Conservation (phyloP, 2,797 vertebrate genomes). For the Lutjanus campechanus region DNA sequence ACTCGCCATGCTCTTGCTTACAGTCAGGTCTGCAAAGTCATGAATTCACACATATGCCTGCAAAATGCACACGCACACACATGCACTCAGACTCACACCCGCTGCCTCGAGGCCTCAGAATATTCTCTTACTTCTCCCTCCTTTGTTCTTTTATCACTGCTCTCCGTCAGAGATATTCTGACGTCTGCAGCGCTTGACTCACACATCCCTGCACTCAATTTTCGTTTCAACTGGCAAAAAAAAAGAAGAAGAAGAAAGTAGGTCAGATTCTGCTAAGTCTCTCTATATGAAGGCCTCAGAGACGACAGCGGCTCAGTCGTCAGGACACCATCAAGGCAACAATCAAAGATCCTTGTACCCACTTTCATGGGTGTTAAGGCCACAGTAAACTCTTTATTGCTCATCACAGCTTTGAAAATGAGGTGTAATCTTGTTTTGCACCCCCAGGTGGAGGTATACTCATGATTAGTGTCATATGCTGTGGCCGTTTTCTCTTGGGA, state of each 20-base stretch:
- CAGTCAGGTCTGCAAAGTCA: conserved; percentile 56
- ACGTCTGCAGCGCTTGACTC: conserved; percentile 60
- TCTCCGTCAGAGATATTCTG: conserved; percentile 60
- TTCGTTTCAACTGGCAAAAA: conserved; percentile 52
- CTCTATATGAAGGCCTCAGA: conserved; percentile 45
- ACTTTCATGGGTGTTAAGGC: conserved; percentile 30
- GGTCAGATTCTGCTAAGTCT: conserved; percentile 66
- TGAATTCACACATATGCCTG: conserved; percentile 50
- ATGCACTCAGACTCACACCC: conserved; percentile 38
- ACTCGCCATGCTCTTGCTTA: conserved; percentile 48
- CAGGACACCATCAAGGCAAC: conserved; percentile 52
- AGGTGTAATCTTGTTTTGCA: conserved; percentile 66
- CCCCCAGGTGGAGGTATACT: conserved; percentile 79
- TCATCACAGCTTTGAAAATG: conserved; percentile 34
- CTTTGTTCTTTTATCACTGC: conserved; percentile 64
- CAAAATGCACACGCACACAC: conserved; percentile 19
- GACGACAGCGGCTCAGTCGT: conserved; percentile 42
- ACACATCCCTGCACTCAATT: conserved; percentile 49
- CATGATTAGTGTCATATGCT: conserved; percentile 50
- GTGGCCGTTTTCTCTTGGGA: conserved; percentile 9
- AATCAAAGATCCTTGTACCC: conserved; percentile 47
- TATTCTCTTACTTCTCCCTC: conserved; percentile 44
- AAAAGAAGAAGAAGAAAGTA: conserved; percentile 77
- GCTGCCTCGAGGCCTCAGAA: conserved; percentile 43
- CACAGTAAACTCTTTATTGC: conserved; percentile 23